Evolutionary conservation across 2,888 invertebrate genomes (phyloP).

Genomic region (Actias luna): DNA sequence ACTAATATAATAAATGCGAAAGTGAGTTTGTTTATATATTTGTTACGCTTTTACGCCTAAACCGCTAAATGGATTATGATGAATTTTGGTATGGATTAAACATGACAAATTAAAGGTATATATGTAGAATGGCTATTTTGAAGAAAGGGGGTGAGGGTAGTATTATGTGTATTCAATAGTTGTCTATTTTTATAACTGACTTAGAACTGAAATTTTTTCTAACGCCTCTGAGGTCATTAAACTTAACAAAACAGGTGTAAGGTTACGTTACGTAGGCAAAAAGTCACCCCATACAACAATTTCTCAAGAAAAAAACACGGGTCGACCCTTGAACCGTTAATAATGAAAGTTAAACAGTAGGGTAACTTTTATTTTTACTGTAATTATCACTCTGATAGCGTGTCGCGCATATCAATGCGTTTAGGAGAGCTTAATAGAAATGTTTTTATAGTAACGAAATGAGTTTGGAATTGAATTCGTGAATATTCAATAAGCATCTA

Average conservation of each 20-base stretch:
- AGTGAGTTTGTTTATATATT: too few relatives aligned
- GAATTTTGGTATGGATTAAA: too few relatives aligned
- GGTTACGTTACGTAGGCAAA: conserved; percentile 14
- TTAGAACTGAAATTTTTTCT: conserved; percentile 15
- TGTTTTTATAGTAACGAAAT: not conserved
- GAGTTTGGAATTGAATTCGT: not conserved
- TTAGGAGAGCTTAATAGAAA: conserved; percentile 1
- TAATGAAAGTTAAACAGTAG: conserved; percentile 5
- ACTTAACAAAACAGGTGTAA: conserved; percentile 18
- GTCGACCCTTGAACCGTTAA: conserved; percentile 6
- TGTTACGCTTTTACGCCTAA: too few relatives aligned
- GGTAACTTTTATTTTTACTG: conserved; percentile 1
- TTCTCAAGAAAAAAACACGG: conserved; percentile 12
- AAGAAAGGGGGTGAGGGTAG: too few relatives aligned
- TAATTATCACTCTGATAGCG: not conserved
- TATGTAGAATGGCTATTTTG: too few relatives aligned
- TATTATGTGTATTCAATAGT: too few relatives aligned
- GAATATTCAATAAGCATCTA: not conserved
- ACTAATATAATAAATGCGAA: too few relatives aligned
- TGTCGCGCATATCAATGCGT: conserved; percentile 2
- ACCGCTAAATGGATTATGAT: too few relatives aligned
- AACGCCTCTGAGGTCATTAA: conserved; percentile 21
- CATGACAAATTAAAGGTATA: too few relatives aligned
- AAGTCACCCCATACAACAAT: conserved; percentile 7
- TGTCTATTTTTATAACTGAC: not conserved